Percentiles rank a stretch among this genome's conserved stretches.
Evolutionary conservation across 64 coral and sea anemone species (phyloP).

Genomic region (Montipora capricornis): DNA sequence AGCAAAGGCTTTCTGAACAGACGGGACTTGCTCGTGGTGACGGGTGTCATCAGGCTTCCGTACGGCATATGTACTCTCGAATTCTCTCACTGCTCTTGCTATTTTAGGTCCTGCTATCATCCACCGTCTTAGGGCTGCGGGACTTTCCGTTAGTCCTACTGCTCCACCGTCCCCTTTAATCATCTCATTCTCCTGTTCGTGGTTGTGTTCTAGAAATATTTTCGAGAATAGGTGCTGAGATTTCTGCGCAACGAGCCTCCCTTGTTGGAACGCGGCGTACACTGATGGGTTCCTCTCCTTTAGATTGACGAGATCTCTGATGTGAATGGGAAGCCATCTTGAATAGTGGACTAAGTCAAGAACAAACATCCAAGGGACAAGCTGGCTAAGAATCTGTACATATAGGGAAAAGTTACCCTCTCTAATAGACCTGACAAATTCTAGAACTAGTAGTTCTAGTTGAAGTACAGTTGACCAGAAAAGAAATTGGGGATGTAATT

Average conservation of each 20-base stretch:
- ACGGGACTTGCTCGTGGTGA: neutral
- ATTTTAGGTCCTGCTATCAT: neutral
- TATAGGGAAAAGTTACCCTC: neutral
- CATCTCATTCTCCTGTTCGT: slow-evolving; percentile 1
- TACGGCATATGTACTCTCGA: too few relatives aligned
- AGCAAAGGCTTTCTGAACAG: neutral
- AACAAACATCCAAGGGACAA: slow-evolving; percentile 39
- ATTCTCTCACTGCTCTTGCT: neutral
- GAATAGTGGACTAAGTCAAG: neutral
- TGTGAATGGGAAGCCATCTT: neutral
- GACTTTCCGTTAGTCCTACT: neutral
- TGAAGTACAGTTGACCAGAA: too few relatives aligned
- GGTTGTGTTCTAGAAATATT: neutral
- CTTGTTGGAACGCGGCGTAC: neutral
- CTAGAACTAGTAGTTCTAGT: too few relatives aligned
- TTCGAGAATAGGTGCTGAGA: neutral
- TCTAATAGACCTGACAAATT: too few relatives aligned
- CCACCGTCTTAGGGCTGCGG: neutral
- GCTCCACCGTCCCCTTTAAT: slow-evolving; percentile 6
- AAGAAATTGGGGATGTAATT: too few relatives aligned
- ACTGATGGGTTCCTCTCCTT: neutral
- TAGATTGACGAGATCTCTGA: neutral
- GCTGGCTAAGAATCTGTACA: neutral
- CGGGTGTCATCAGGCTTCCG: neutral
- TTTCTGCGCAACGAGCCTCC: neutral